Evolutionary conservation across 2,888 invertebrate genomes (phyloP).

Genomic region (Cephus sareptanus): DNA sequence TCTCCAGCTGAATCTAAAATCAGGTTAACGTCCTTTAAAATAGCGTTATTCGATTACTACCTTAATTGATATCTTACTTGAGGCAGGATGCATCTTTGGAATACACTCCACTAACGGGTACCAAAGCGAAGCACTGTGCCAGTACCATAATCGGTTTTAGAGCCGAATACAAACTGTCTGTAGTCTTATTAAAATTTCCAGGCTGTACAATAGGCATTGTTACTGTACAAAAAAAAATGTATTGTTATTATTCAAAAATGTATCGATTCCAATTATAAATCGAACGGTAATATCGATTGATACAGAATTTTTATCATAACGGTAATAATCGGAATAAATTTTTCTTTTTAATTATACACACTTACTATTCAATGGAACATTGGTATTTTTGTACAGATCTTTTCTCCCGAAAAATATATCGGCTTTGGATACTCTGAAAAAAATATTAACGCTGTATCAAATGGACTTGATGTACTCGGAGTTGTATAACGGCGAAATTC

Average conservation of each 20-base stretch:
- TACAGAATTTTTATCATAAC: not conserved
- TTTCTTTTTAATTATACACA: not conserved
- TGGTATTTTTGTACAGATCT: conserved; percentile 30
- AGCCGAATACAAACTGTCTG: conserved; percentile 67
- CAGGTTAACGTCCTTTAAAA: not conserved
- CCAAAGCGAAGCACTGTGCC: conserved; percentile 68
- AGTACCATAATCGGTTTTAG: conserved; percentile 68
- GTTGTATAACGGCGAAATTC: not conserved
- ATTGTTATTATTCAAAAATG: not conserved
- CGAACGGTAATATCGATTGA: not conserved
- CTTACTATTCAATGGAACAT: conserved; percentile 38
- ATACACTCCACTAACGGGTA: conserved; percentile 68
- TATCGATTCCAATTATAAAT: not conserved
- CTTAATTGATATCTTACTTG: conserved; percentile 49
- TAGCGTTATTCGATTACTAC: not conserved
- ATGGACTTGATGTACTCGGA: not conserved
- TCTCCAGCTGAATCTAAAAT: conserved; percentile 57
- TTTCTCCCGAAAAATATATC: conserved; percentile 29
- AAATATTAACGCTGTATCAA: not conserved
- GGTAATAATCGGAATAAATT: not conserved
- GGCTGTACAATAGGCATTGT: conserved; percentile 31
- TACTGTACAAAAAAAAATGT: conserved; percentile 29
- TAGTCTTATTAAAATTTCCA: conserved; percentile 41
- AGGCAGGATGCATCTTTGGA: conserved; percentile 63
- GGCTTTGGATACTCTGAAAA: conserved; percentile 37